These are phyloP conservation scores for Diprion similis DNA, from an alignment of 1,140 invertebrate genomes.

Conservation along the genomic window DNA sequence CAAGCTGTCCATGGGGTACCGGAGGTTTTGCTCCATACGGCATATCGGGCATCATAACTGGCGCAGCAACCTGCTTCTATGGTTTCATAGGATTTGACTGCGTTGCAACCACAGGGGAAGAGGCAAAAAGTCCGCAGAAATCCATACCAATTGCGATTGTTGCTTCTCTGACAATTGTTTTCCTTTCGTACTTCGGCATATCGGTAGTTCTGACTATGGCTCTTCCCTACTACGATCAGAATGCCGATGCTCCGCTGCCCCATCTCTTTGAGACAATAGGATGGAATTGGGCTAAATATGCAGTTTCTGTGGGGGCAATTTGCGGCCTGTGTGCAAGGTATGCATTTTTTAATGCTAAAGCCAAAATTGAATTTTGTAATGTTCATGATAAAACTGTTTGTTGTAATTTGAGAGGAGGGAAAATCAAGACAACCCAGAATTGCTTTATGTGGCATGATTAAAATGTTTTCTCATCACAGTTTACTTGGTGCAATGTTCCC, in stretches of 20 bases:
- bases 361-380: slow-evolving; percentile 9
- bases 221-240: slow-evolving; percentile 83
- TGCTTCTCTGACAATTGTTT: slow-evolving; percentile 80
- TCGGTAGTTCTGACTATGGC: slow-evolving; percentile 88
- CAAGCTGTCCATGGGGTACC: slow-evolving; percentile 60
- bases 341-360: slow-evolving; percentile 16
- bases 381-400: slow-evolving; percentile 1
- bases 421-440: too few relatives aligned
- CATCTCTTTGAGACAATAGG: slow-evolving; percentile 74
- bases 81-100: slow-evolving; percentile 92
- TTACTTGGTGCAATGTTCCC: slow-evolving; percentile 88
- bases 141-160: slow-evolving; percentile 90
- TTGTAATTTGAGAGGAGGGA: not conserved
- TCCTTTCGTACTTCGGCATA: slow-evolving; percentile 87
- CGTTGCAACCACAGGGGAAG: slow-evolving; percentile 84
- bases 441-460: not conserved
- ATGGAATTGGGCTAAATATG: slow-evolving; percentile 74
- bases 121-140: slow-evolving; percentile 87
- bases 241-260: slow-evolving; percentile 75
- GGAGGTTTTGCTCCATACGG: slow-evolving; percentile 88
- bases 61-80: slow-evolving; percentile 90
- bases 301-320: slow-evolving; percentile 80
- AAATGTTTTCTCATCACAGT: slow-evolving; percentile 60
- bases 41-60: slow-evolving; percentile 77
- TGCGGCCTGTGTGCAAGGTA: slow-evolving; percentile 76